Conservation (phyloP, 1,140 invertebrate species). For the Coenobita brevimanus region DNA sequence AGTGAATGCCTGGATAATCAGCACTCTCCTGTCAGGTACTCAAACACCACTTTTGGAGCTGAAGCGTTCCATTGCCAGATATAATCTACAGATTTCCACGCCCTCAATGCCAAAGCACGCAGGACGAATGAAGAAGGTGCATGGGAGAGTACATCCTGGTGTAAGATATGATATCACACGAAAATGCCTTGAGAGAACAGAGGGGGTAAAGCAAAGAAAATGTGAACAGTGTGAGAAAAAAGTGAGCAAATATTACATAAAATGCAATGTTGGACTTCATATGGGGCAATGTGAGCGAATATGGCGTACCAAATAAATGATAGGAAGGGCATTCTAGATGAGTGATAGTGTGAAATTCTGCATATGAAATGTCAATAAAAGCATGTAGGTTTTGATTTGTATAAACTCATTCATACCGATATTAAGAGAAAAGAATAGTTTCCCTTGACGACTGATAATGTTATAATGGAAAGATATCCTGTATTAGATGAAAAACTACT, state of each 20-base stretch:
- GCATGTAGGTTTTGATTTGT: too few species aligned
- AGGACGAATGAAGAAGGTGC: slow-evolving; percentile 26
- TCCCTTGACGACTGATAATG: too few species aligned
- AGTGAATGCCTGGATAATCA: too few species aligned
- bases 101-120: slow-evolving; percentile 29
- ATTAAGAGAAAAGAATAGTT: too few species aligned
- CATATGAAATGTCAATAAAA: too few species aligned
- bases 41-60: too few species aligned
- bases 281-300: not conserved
- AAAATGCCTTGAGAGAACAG: too few species aligned
- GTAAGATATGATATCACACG: slow-evolving; percentile 24
- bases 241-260: not conserved
- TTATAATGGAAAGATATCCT: too few species aligned
- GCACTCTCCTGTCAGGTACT: too few species aligned
- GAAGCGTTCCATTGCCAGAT: slow-evolving; percentile 23
- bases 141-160: slow-evolving; percentile 24
- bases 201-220: too few species aligned
- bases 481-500: not conserved
- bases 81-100: slow-evolving; percentile 29
- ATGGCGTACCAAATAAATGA: slow-evolving; percentile 1
- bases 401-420: too few species aligned
- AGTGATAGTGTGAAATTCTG: not conserved
- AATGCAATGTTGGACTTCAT: not conserved
- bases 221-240: not conserved
- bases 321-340: slow-evolving; percentile 24